Conservation (phyloP, 2,113 vertebrate species). For the Protobothrops mucrosquamatus region DNA sequence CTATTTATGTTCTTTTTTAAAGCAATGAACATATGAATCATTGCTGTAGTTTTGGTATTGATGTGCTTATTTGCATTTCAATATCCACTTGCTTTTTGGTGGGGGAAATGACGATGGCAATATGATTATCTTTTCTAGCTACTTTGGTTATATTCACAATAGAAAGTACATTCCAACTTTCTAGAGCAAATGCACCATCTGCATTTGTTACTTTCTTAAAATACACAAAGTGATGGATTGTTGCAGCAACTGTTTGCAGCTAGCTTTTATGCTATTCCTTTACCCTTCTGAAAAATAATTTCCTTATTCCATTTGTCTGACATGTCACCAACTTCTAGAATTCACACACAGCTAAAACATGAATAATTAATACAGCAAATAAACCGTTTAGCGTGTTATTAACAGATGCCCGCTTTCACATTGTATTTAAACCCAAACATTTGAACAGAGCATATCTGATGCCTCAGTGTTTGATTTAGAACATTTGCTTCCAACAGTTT, state of each 20-base stretch:
- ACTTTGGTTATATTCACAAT: neutral
- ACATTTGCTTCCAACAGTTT: neutral
- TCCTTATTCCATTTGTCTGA: neutral
- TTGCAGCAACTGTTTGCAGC: neutral
- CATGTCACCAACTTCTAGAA: neutral
- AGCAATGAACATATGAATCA: neutral
- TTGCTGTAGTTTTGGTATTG: neutral
- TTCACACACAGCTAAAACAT: neutral
- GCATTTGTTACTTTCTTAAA: neutral
- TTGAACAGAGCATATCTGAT: constrained; percentile 12
- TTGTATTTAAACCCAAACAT: constrained; percentile 9
- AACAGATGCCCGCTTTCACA: constrained; percentile 1
- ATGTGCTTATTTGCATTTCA: neutral
- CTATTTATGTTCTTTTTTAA: neutral
- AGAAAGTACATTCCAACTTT: neutral
- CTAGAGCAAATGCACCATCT: neutral
- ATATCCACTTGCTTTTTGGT: neutral
- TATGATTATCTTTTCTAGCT: neutral
- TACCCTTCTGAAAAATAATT: neutral
- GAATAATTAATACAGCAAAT: constrained; percentile 9
- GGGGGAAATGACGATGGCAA: neutral
- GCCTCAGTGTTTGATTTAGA: neutral
- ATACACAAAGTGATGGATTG: neutral
- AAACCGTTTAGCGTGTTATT: neutral
- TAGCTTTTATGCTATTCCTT: neutral